Evolutionary conservation across 2,888 invertebrate genomes (phyloP).

Genomic region (Ochropacha duplaris): DNA sequence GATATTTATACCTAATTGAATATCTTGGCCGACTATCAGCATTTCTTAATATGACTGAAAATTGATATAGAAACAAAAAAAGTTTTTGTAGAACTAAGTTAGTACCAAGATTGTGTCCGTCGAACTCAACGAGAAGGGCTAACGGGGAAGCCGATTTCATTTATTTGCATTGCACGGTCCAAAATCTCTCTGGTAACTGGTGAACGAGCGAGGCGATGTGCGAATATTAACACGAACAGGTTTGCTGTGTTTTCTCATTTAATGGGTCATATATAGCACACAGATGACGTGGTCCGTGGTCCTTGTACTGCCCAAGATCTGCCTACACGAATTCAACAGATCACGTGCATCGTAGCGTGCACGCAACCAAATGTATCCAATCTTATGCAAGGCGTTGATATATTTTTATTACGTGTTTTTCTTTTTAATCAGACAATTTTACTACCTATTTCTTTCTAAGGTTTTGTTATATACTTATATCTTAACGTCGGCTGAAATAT

Average conservation of each 20-base stretch:
- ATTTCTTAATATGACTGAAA: too few relatives aligned
- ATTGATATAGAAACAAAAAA: too few relatives aligned
- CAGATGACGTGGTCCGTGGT: slow-evolving; percentile 24
- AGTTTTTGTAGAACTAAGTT: not conserved
- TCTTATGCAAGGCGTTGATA: slow-evolving; percentile 24
- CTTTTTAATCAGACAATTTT: not conserved
- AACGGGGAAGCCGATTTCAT: not conserved
- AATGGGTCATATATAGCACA: slow-evolving; percentile 39
- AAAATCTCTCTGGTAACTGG: not conserved
- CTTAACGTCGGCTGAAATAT: too few relatives aligned
- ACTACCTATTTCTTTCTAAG: not conserved
- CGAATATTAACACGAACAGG: slow-evolving; percentile 28
- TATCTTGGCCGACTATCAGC: not conserved
- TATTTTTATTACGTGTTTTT: slow-evolving; percentile 12
- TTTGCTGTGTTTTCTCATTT: slow-evolving; percentile 31
- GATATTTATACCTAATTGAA: not conserved
- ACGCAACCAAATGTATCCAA: slow-evolving; percentile 30
- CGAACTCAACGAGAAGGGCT: not conserved
- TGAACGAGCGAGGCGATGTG: slow-evolving; percentile 3
- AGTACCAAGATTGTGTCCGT: not conserved
- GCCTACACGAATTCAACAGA: slow-evolving; percentile 37
- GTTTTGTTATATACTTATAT: too few relatives aligned
- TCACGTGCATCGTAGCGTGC: slow-evolving; percentile 31
- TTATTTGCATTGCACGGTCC: not conserved
- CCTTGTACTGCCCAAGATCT: slow-evolving; percentile 20